These are phyloP conservation scores for Caenorhabditis macrosperma DNA, from an alignment of 2,888 invertebrate species.

Conservation along the genomic window DNA sequence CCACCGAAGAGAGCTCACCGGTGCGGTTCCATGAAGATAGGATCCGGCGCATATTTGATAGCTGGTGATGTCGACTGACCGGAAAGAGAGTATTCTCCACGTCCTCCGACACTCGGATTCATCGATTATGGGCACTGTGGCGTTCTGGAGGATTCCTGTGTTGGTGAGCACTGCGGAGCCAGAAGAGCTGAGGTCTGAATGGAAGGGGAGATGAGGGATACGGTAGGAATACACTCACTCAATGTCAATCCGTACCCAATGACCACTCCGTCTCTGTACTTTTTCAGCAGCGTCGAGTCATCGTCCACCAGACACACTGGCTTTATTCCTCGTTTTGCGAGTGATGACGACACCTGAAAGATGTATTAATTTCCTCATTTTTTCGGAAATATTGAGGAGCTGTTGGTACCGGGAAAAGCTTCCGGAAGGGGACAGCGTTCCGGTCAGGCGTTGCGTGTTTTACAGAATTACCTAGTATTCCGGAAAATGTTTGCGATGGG, in stretches of 20 bases:
- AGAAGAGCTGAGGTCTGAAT: not conserved
- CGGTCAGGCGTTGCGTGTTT: no score
- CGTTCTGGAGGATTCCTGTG: conserved; percentile 36
- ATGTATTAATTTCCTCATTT: no score
- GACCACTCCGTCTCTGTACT: conserved; percentile 52
- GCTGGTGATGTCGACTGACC: conserved; percentile 40
- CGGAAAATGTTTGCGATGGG: no score
- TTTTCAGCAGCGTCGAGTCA: conserved; percentile 51
- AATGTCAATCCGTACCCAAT: conserved; percentile 65
- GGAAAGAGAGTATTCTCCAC: conserved; percentile 56
- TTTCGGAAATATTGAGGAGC: no score
- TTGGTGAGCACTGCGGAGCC: conserved; percentile 20
- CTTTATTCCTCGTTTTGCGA: conserved; percentile 40
- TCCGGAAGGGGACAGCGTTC: no score
- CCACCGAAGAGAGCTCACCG: conserved; percentile 47
- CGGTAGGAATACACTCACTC: conserved; percentile 34
- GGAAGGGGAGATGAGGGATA: no score
- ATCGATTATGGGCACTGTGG: conserved; percentile 59
- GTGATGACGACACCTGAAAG: conserved; percentile 35
- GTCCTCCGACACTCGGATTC: conserved; percentile 37
- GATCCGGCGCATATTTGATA: conserved; percentile 66
- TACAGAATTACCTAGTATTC: no score
- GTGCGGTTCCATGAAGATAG: conserved; percentile 67
- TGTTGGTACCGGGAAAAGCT: no score
- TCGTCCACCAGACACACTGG: conserved; percentile 59